phyloP scores from a whole-genome alignment of 2,113 vertebrate genomes.

The Leucosticte australis region DNA sequence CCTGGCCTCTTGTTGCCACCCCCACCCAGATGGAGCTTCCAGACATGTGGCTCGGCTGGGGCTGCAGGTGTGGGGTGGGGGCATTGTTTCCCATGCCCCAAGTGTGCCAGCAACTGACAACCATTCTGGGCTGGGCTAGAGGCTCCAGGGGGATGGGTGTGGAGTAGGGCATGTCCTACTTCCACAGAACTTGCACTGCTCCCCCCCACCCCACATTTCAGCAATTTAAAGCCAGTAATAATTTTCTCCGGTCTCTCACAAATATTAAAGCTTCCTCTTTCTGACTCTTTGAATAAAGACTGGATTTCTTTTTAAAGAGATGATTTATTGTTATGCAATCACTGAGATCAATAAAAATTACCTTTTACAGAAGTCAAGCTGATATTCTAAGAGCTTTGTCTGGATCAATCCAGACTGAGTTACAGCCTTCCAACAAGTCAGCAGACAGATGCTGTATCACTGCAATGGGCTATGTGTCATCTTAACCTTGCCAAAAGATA shows the following conservation, averaged over 20 bases:
- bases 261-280: neutral
- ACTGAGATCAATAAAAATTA: constrained; percentile 5
- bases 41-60: neutral
- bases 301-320: neutral
- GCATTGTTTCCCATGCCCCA: neutral
- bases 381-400: neutral
- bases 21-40: too few species aligned
- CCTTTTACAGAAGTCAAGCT: neutral
- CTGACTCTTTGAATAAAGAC: neutral
- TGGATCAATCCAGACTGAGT: neutral
- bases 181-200: neutral
- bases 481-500: constrained; percentile 31
- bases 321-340: neutral
- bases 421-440: neutral
- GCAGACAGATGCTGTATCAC: neutral
- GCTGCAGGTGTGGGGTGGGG: neutral
- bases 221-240: neutral
- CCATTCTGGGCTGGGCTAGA: neutral
- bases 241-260: neutral
- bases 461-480: neutral
- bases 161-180: neutral
- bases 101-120: rapidly evolving
- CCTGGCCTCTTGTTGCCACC: neutral
- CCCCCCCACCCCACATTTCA: rapidly evolving
- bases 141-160: neutral